Evolutionary conservation across 2,797 vertebrate genomes (phyloP), one percentile per base, ranked within the genome.

Genomic region (Podargus strigoides): DNA sequence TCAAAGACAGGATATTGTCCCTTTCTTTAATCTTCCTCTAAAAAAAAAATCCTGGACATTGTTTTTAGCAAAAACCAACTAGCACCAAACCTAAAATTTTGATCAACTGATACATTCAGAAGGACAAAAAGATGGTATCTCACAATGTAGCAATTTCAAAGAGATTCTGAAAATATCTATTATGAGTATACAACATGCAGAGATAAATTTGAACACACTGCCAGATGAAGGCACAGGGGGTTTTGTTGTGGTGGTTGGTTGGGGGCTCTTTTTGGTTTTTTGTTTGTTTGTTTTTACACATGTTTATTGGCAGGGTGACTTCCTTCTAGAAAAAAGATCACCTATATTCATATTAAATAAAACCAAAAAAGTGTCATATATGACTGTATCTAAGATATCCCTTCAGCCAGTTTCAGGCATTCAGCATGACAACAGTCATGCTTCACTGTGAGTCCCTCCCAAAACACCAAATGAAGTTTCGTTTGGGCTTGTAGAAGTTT

Each of bases 181-280:
- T 68, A 27, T 3, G 30, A 70, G 6, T 12, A 5, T 46, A 26
- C 30, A 10, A 10, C 42, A 55, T 9, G 2, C 26, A 41, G 46
- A 67, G 28, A 41, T 30, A 58, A 5, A 41, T n/a, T 36, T 58
- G 47, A 78, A 19, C 22, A 30, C 21, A 79, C 26, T 62, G 20
- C 5, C 63, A 72, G 67, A 34, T 46, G 17, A 89, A 74, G 52
- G 22, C 21, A 50, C 5, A 12, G 17, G 7, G 17, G 1, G 2
- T 1, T 11, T 47, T 75, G 27, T 58, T 69, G 58, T 27, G 15
- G 13, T 68, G 18, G 7, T 10, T 75, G 17, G 2, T 41, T 46
- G 12, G 0, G 0, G n/a, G n/a, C n/a, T n/a, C 3, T 3, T 66
- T 50, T 39, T 17, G 8, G 6, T 27, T 64, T 27, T 64, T 42